These are phyloP conservation scores for Antheraea pernyi DNA, from an alignment of 1,140 invertebrate genomes.

Conservation along the genomic window DNA sequence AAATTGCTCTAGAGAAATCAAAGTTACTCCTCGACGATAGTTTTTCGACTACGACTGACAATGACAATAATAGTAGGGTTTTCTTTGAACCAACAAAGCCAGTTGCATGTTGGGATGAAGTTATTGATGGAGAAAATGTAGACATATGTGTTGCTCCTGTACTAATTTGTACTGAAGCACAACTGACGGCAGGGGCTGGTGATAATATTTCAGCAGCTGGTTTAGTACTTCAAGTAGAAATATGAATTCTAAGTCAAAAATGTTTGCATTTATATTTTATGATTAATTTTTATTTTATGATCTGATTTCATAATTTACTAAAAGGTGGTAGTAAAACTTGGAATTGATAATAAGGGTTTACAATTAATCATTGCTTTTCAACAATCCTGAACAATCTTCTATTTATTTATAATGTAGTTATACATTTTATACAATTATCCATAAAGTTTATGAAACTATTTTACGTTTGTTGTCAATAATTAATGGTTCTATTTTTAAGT, in stretches of 20 bases:
- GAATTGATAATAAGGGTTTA: background rate
- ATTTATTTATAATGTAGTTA: background rate
- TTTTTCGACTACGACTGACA: conserved; percentile 85
- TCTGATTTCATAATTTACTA: no score
- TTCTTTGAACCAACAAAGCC: conserved; percentile 85
- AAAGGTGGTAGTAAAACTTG: background rate
- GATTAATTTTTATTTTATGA: background rate
- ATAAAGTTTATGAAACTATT: background rate
- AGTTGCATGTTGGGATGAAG: conserved; percentile 92
- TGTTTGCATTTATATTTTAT: background rate
- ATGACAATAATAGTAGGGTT: conserved; percentile 80
- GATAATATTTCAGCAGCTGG: conserved; percentile 94
- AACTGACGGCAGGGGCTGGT: conserved; percentile 92
- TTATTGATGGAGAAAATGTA: conserved; percentile 74
- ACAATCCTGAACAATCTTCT: background rate
- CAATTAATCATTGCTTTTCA: background rate
- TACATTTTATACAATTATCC: background rate
- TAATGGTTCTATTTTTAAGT: background rate
- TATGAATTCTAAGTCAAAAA: conserved; percentile 31
- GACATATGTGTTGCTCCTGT: conserved; percentile 92
- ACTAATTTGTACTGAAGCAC: conserved; percentile 90
- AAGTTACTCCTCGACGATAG: conserved; percentile 91
- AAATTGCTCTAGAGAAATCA: conserved; percentile 86
- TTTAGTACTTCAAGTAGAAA: conserved; percentile 86
- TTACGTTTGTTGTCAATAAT: background rate